Conservation (phyloP, 1,140 invertebrate species). For the Drosophila nebulosa region DNA sequence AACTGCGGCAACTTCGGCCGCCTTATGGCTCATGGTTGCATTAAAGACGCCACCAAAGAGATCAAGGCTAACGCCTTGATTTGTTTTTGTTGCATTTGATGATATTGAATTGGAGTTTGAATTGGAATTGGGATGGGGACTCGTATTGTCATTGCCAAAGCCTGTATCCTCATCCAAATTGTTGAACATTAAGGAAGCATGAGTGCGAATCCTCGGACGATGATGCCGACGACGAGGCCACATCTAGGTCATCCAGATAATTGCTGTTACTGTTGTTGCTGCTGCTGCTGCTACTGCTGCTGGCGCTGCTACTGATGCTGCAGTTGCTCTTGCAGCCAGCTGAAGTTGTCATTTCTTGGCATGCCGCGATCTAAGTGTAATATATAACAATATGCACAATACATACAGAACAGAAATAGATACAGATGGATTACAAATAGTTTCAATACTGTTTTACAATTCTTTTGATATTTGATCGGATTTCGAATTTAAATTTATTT, state of each 20-base stretch:
- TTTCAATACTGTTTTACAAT: not conserved
- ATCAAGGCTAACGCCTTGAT: slow-evolving; percentile 9
- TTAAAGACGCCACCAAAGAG: slow-evolving; percentile 51
- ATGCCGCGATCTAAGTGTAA: slow-evolving; percentile 52
- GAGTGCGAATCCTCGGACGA: slow-evolving; percentile 30
- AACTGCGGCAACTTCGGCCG: slow-evolving; percentile 20
- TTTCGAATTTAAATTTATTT: not conserved
- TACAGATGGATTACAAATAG: slow-evolving; percentile 17
- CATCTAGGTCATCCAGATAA: slow-evolving; percentile 60
- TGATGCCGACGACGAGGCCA: slow-evolving; percentile 24
- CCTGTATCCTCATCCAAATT: slow-evolving; percentile 54
- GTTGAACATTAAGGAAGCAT: not conserved
- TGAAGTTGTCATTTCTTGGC: slow-evolving; percentile 40
- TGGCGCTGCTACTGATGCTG: not conserved
- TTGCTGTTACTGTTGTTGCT: not conserved
- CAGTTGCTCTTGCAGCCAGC: not conserved
- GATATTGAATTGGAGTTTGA: not conserved
- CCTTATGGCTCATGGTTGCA: slow-evolving; percentile 27
- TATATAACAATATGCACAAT: slow-evolving; percentile 38
- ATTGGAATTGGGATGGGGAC: not conserved
- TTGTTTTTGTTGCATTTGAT: not conserved
- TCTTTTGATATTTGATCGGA: not conserved
- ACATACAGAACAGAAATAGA: slow-evolving; percentile 32
- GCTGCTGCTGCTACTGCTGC: not conserved
- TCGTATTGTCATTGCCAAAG: slow-evolving; percentile 55